Base-by-base conservation (phyloP, 1,140 invertebrate genomes). In the Stenopsyche tienmushanensis region DNA sequence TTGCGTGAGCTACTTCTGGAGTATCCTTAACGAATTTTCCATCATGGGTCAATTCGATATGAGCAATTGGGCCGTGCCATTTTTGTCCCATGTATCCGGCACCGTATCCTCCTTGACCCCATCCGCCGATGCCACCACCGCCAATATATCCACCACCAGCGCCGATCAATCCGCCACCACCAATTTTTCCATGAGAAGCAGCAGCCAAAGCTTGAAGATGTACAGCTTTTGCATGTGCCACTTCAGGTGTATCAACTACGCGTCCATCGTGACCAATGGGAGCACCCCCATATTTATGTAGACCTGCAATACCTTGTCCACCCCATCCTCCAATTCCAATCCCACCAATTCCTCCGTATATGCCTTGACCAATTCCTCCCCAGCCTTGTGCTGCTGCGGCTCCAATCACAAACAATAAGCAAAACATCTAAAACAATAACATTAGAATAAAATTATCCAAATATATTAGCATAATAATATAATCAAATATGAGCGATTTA, bases 11-110 rank as follows among this genome's bases (percentile, higher is more conserved):
- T 0, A 81, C 78, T 71, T 81, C 78, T 67, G 78, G 78, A 50
- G 78, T 81, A 73, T 81, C 79, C 3, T 79, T 77, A 13, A 81
- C 77, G 75, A 75, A 80, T 66, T 80, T 78, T 8, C 79, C 79
- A 71, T 81, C 79, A 72, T 81, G 79, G 66, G 78, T 80, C 47
- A 81, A 74, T 66, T 81, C 77, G 70, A 81, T 79, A 70, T 80
- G 73, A 58, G 78, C 78, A 66, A 60, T 59, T 1, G 68, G 68
- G 45, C 68, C 68, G 23, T 71, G 69, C 57, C 71, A 74, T 49
- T 70, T 70, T 29, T 53, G 62, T 18, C 39, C 57, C 21, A 3
- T 42, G 18, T 41, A 34, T 8, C 41, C 49, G 1, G n/a, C 7
- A 24, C 72, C 66, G 10, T 73, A 70, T 13, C 67, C 72, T 23